These are phyloP conservation scores for Scolopax rusticola DNA, from an alignment of 2,797 vertebrate genomes.

Conservation along the genomic window DNA sequence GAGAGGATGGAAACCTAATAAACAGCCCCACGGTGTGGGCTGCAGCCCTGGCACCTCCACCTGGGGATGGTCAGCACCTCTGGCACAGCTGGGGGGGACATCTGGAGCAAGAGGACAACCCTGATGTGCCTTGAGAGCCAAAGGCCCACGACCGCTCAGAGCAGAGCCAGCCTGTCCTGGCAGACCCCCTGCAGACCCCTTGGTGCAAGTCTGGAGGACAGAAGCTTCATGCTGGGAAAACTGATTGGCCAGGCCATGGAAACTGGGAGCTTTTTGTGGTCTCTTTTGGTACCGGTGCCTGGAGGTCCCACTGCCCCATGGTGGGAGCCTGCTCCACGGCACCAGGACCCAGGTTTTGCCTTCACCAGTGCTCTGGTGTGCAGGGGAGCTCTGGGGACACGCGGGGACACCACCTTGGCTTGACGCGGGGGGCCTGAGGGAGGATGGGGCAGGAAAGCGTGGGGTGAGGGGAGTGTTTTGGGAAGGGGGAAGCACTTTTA, in stretches of 20 bases:
- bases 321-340: accelerated
- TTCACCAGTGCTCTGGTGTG: accelerated
- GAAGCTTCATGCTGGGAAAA: background rate
- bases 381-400: background rate
- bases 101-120: background rate
- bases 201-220: background rate
- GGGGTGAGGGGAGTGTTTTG: background rate
- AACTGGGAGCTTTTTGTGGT: background rate
- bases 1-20: background rate
- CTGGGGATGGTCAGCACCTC: background rate
- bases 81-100: accelerated
- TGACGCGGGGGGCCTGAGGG: too few relatives aligned
- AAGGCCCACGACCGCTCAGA: background rate
- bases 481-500: background rate
- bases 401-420: accelerated
- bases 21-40: background rate
- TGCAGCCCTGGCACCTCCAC: background rate
- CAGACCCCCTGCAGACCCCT: background rate
- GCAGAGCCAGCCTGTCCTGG: background rate
- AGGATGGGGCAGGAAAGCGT: background rate
- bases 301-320: accelerated
- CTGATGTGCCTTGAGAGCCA: background rate
- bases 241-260: background rate
- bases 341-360: accelerated
- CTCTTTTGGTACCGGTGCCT: too few relatives aligned